A percentile compares a stretch with the other conserved stretches of the same genome.
Evolutionary conservation across 2,113 vertebrate genomes (phyloP).

Genomic region (Corythornis madagascariensis): DNA sequence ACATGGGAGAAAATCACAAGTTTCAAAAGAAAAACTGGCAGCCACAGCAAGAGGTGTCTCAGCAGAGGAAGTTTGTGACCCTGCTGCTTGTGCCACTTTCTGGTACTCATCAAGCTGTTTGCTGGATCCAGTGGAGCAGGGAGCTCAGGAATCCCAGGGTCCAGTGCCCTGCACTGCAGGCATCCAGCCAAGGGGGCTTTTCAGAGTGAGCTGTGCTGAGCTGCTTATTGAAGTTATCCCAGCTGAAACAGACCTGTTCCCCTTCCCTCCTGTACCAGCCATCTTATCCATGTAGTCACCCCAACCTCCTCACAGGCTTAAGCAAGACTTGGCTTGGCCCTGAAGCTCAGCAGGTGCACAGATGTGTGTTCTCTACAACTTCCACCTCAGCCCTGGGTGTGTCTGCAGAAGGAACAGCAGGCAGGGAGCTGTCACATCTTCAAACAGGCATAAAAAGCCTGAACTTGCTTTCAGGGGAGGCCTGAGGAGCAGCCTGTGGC

Average conservation of each 20-base stretch:
- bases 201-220: background rate
- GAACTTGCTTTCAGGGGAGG: background rate
- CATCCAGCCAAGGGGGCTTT: conserved; percentile 45
- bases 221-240: conserved; percentile 31
- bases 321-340: background rate
- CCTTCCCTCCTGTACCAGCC: background rate
- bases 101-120: conserved; percentile 33
- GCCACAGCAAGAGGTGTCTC: background rate
- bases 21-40: conserved; percentile 9
- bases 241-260: background rate
- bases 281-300: background rate
- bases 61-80: conserved; percentile 52
- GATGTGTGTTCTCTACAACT: background rate
- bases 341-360: conserved; percentile 8
- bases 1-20: background rate
- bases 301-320: background rate
- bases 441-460: background rate
- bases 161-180: background rate
- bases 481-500: background rate
- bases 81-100: background rate
- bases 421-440: background rate
- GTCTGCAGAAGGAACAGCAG: background rate
- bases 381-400: too few species aligned
- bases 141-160: conserved; percentile 48
- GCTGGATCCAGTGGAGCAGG: conserved; percentile 12